Base-by-base conservation (phyloP, 2,888 invertebrate species). In the Nomada ruficornis region DNA sequence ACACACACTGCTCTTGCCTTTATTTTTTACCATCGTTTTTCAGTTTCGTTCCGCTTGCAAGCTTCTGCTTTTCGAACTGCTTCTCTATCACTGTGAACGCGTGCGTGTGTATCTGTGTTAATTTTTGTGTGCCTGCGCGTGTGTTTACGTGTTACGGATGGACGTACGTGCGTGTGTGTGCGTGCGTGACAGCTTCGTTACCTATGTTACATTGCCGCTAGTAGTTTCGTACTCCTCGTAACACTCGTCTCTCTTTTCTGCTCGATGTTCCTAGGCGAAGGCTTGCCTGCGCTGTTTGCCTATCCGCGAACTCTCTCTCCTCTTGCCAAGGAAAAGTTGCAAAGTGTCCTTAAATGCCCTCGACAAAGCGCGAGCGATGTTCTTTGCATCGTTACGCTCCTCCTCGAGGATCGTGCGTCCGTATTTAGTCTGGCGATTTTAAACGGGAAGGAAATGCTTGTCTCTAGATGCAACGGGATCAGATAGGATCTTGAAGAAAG, bases 21-120 rank as follows among this genome's bases (percentile, higher is more conserved):
- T 42, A 29, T 23, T 55, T 68, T 0, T 75, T 26, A 10, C 42
- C 55, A 26, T 29, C 11, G 44, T 64, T 60, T 72, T 80, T 81
- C 64, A 67, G 62, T 72, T 79, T 82, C 72, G 74, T 83, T 76
- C 84, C 82, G 86, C 84, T 81, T 87, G 76, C 84, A 50, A 81
- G 86, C 87, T 86, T 87, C 72, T 72, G 87, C 84, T 80, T 60
- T 68, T 81, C 79, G 73, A 71, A 84, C 67, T 23, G 87, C 85
- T 85, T 85, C 68, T 57, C 57, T 78, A 70, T 71, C 47, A 47
- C 47, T 47, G 47, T 15, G 47, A 7, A 36, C 47, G 47, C 15
- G 47, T 47, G 47, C 47, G 47, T 47, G 47, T 47, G 47, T 15
- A 20, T 47, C 20, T 44, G 65, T 67, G 65, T 15, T 7, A 36